Percentiles rank a stretch among this genome's conserved stretches.
Conservation (phyloP, 2,888 invertebrate species). For the Caenorhabditis sp. region DNA sequence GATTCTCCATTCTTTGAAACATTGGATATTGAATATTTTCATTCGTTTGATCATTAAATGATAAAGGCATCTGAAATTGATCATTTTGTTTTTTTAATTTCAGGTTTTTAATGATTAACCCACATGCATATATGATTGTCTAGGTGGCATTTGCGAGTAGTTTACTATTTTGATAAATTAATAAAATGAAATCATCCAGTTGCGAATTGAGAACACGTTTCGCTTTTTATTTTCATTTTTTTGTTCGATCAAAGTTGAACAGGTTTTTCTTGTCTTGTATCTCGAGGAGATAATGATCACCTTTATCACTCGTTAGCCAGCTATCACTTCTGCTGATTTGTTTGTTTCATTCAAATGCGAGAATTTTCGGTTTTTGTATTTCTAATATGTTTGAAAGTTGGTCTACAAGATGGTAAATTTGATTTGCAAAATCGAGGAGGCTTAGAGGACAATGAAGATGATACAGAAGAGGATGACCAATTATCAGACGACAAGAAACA, state of each 20-base stretch:
- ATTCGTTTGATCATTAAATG: neutral
- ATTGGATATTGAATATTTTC: neutral
- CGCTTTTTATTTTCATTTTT: too few species aligned
- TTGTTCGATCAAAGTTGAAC: neutral
- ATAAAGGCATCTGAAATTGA: neutral
- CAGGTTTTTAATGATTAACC: neutral
- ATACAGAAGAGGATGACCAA: slow-evolving; percentile 19
- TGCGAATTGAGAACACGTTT: neutral
- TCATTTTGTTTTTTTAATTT: neutral
- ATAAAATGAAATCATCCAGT: neutral
- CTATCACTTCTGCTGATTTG: neutral
- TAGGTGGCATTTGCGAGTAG: neutral
- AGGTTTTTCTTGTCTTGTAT: neutral
- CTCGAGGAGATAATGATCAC: neutral
- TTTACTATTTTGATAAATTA: neutral
- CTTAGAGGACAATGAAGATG: slow-evolving; percentile 9
- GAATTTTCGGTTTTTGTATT: neutral
- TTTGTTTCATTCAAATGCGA: too few species aligned
- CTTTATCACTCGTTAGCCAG: neutral
- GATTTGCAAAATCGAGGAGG: slow-evolving; percentile 33
- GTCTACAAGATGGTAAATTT: neutral
- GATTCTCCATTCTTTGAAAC: neutral
- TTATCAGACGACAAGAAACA: slow-evolving; percentile 18
- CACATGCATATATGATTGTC: neutral
- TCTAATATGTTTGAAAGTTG: neutral